phyloP scores from a whole-genome alignment of 2,888 invertebrate genomes.

The Euphydryas editha region DNA sequence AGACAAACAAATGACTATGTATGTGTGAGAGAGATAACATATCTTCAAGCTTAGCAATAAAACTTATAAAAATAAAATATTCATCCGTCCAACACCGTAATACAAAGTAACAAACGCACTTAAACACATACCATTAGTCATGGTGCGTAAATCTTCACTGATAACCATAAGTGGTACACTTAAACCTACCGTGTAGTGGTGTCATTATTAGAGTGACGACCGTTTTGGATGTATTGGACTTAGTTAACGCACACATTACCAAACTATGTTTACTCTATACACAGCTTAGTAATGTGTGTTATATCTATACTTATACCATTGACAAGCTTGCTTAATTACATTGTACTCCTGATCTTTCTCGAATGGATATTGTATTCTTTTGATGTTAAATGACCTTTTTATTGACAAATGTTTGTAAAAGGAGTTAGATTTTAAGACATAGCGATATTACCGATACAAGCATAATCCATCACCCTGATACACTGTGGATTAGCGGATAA shows the following conservation, averaged over 20 bases:
- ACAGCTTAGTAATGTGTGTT: too few species aligned
- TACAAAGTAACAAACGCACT: background rate
- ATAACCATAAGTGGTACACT: constrained; percentile 21
- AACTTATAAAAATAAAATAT: constrained; percentile 7
- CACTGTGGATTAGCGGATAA: too few species aligned
- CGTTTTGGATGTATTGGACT: background rate
- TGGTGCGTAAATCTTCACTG: constrained; percentile 25
- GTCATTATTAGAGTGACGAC: constrained; percentile 10
- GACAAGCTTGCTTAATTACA: too few species aligned
- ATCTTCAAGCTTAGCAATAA: background rate
- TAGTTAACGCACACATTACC: background rate
- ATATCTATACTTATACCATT: too few species aligned
- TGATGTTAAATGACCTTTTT: too few species aligned
- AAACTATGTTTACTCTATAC: background rate
- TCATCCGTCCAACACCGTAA: constrained; percentile 1
- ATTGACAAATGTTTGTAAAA: too few species aligned
- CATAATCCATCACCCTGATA: too few species aligned
- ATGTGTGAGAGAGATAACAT: background rate
- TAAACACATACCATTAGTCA: constrained; percentile 25
- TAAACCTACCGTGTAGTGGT: constrained; percentile 13
- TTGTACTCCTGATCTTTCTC: too few species aligned
- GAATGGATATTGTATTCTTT: too few species aligned
- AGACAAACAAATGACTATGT: background rate
- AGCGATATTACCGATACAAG: too few species aligned
- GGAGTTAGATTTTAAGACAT: too few species aligned